These are phyloP conservation scores for Oedothorax gibbosus DNA, from an alignment of 1,140 invertebrate genomes.

Conservation along the genomic window DNA sequence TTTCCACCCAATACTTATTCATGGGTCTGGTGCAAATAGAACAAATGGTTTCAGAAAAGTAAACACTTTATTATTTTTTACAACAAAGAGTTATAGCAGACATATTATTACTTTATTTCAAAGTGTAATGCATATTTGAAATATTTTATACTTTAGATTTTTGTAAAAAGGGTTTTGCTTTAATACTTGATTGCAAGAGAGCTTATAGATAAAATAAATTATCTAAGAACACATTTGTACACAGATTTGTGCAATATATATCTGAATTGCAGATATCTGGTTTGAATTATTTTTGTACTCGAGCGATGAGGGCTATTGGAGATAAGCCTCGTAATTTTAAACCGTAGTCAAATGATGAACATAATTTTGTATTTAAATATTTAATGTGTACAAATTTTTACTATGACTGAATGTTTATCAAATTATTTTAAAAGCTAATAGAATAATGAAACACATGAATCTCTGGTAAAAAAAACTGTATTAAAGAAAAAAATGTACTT, in stretches of 20 bases:
- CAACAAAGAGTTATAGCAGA: background rate
- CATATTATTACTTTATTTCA: background rate
- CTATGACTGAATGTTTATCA: no score
- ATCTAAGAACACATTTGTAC: background rate
- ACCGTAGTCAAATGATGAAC: no score
- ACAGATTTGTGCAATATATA: background rate
- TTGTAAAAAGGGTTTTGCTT: background rate
- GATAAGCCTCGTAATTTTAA: no score
- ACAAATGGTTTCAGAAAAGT: slow-evolving; percentile 74
- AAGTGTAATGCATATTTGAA: background rate
- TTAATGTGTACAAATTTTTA: no score
- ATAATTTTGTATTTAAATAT: no score
- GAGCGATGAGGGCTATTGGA: no score
- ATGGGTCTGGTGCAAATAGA: slow-evolving; percentile 85
- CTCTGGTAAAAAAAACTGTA: no score
- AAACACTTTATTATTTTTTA: background rate
- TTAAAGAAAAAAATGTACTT: no score
- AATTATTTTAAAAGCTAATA: no score
- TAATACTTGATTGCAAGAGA: background rate
- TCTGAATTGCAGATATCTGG: background rate
- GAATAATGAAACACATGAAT: no score
- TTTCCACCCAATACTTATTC: slow-evolving; percentile 88
- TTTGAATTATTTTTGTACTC: no score
- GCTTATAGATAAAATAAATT: no score
- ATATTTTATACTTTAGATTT: background rate